Conservation (phyloP, 1,140 invertebrate genomes). For the Pseudomyrmex cubaensis region DNA sequence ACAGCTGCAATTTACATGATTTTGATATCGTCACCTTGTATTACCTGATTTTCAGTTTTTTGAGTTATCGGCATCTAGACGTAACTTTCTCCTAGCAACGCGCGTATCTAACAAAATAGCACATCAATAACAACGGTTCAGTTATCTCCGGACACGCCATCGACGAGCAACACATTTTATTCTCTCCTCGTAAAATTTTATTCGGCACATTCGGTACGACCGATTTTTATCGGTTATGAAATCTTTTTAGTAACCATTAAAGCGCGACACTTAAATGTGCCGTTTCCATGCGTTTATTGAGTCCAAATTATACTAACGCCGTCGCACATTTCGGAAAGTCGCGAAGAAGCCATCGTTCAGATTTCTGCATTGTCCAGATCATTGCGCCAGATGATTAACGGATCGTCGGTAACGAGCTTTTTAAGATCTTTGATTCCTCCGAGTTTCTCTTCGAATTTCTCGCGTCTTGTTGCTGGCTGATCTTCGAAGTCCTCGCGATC, state of each 20-base stretch:
- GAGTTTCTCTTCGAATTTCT: background rate
- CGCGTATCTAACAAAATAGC: slow-evolving; percentile 22
- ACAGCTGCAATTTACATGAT: too few species aligned
- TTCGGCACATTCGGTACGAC: slow-evolving; percentile 49
- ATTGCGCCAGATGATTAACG: slow-evolving; percentile 21
- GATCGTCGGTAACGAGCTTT: background rate
- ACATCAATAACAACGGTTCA: slow-evolving; percentile 47
- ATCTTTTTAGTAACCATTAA: slow-evolving; percentile 45
- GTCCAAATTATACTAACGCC: slow-evolving; percentile 15
- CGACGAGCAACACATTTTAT: slow-evolving; percentile 3
- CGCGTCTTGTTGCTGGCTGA: background rate
- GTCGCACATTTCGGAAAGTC: slow-evolving; percentile 29
- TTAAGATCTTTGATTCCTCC: background rate
- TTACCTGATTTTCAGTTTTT: slow-evolving; percentile 27
- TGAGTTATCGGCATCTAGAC: too few species aligned
- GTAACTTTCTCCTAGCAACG: background rate
- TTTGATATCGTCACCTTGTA: background rate
- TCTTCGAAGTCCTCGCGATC: background rate
- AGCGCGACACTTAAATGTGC: slow-evolving; percentile 25
- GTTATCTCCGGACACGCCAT: slow-evolving; percentile 26
- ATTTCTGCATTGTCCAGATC: background rate
- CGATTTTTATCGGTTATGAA: slow-evolving; percentile 58
- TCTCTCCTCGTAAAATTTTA: slow-evolving; percentile 48
- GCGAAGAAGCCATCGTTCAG: background rate
- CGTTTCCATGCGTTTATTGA: slow-evolving; percentile 5